Percentiles rank a stretch among this genome's conserved stretches.
Evolutionary conservation across 2,113 vertebrate species (phyloP).

Genomic region (Spilogale gracilis): DNA sequence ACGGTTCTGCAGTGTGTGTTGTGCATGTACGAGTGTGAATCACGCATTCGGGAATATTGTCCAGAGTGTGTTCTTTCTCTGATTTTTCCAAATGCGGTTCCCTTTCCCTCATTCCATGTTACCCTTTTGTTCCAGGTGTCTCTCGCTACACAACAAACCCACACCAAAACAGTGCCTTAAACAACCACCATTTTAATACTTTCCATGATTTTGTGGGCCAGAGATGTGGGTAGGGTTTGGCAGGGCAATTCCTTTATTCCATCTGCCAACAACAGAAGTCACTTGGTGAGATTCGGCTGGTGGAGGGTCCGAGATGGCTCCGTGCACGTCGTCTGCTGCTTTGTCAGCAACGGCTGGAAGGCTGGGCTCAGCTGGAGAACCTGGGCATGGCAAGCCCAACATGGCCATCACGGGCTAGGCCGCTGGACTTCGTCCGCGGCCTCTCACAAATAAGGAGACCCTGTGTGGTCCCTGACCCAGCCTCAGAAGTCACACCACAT

Average conservation of each 20-base stretch:
- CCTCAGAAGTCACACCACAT: neutral
- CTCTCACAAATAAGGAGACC: neutral
- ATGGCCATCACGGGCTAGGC: neutral
- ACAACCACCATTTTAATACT: neutral
- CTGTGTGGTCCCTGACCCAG: neutral
- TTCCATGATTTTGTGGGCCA: neutral
- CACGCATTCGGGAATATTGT: neutral
- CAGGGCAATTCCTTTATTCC: neutral
- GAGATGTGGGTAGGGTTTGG: neutral
- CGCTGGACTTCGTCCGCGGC: neutral
- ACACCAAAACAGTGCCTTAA: neutral
- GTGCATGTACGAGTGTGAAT: neutral
- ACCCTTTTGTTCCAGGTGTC: neutral
- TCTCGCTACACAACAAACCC: neutral
- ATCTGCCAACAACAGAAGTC: neutral
- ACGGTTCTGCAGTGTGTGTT: neutral
- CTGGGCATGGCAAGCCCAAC: neutral
- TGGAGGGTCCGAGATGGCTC: neutral
- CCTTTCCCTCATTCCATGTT: neutral
- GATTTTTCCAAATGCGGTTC: neutral
- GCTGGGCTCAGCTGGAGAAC: neutral
- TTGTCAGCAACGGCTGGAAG: neutral
- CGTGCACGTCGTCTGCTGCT: neutral
- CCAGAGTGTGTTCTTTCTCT: neutral
- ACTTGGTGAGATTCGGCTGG: neutral